Evolutionary conservation across 2,888 invertebrate species (phyloP), one percentile per base, ranked within the genome.

Genomic region (Spatulosminthurus flaviceps): DNA sequence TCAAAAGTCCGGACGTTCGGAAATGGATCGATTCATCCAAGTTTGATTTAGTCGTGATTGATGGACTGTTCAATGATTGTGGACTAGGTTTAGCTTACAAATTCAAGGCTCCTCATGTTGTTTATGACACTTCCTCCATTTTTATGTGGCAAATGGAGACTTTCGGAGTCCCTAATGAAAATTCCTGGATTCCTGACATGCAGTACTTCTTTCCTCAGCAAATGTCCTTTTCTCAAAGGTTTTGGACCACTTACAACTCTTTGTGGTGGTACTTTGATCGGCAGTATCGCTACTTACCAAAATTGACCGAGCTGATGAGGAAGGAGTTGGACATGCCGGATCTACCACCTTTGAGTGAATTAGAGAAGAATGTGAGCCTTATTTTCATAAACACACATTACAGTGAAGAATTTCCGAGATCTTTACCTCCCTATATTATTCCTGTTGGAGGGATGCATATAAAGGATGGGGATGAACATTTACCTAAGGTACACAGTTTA

Each of bases 341-440:
- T 41, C 74, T 84, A 80, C 83, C 83, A 4, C 22, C 81, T 7
- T 21, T 83, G 7, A 26, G 28, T 11, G 83, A 84, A 51, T 24
- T 84, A 42, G 82, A 84, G 13, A 70, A 74, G 21, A 77, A 80
- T 5, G 71, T 70, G 0, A 81, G 78, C 72, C 79, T 85, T 0
- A 41, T 84, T 41, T 69, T 85, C 11, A 28, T 69, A 9, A 84
- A 83, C 43, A 78, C 83, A 0, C 84, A 85, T 78, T 83, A 77
- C 60, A 80, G 83, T 13, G 84, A 83, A 29, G 85, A 85, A 34
- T 81, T 81, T 60, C 29, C 84, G 11, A 77, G 84, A 28, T 81
- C 83, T 0, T 71, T 84, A 16, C 85, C 85, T n/a, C 79, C 79
- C 0, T 42, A 41, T 19, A 67, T 79, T 0, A 70, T 81, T 22